A percentile compares a stretch with the other conserved stretches of the same genome.
These are phyloP conservation scores for Dinomys branickii DNA, from an alignment of 2,113 vertebrate species.

Conservation along the genomic window DNA sequence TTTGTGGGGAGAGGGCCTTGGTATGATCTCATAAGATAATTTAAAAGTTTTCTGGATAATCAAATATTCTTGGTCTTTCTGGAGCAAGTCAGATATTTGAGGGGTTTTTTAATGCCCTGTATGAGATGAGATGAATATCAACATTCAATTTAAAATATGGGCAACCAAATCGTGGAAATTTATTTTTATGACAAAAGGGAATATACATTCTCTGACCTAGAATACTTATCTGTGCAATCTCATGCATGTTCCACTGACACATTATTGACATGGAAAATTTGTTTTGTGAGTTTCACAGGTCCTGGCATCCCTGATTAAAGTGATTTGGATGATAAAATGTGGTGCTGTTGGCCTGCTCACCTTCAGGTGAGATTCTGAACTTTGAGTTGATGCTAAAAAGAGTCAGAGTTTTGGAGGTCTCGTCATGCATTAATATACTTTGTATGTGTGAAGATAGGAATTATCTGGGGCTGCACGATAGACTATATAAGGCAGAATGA, in stretches of 20 bases:
- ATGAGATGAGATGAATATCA: not conserved
- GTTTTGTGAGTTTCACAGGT: not conserved
- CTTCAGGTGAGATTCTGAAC: not conserved
- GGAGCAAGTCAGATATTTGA: not conserved
- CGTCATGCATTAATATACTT: not conserved
- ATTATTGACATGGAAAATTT: not conserved
- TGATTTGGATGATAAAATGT: not conserved
- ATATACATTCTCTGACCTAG: not conserved
- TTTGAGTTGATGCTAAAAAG: not conserved
- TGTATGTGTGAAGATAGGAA: not conserved
- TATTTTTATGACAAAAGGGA: not conserved
- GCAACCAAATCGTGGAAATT: not conserved
- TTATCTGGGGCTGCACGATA: not conserved
- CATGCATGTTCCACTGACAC: not conserved
- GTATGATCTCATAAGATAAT: not conserved
- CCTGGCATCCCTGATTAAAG: not conserved
- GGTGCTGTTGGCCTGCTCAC: not conserved
- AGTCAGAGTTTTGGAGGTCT: not conserved
- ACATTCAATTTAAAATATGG: conserved; percentile 4
- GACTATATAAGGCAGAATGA: fast-evolving
- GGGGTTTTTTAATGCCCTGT: not conserved
- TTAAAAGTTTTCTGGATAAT: not conserved
- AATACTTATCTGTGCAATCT: not conserved
- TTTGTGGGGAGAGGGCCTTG: not conserved
- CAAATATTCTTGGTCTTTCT: not conserved